Percentiles rank a stretch among this genome's conserved stretches.
These are phyloP conservation scores for Dasypus novemcinctus DNA, from an alignment of 2,113 vertebrate genomes.

Conservation along the genomic window DNA sequence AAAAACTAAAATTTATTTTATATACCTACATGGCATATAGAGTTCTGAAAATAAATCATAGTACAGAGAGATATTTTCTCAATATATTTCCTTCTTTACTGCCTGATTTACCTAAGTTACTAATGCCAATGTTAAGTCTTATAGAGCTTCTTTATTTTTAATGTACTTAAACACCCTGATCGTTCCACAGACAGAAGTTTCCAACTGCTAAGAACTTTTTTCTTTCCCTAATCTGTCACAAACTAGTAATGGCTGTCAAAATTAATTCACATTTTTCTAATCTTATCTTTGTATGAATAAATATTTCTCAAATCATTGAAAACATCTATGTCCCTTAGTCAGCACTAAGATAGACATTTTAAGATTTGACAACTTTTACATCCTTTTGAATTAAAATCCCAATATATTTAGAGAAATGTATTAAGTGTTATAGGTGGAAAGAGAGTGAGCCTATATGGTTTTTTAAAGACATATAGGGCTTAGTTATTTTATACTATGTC, in stretches of 20 bases:
- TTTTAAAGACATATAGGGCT: neutral
- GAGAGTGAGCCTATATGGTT: neutral
- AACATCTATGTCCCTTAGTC: neutral
- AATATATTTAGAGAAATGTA: neutral
- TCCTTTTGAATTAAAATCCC: neutral
- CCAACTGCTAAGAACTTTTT: neutral
- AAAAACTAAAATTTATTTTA: neutral
- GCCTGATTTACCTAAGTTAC: neutral
- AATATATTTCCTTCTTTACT: neutral
- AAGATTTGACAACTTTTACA: neutral
- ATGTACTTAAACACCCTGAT: neutral
- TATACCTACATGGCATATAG: neutral
- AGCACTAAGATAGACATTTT: conserved; percentile 7
- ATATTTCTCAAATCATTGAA: neutral
- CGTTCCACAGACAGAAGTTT: neutral
- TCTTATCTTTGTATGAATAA: neutral
- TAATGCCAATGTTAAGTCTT: neutral
- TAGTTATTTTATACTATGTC: neutral
- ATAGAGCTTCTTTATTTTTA: neutral
- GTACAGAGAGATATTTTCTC: neutral
- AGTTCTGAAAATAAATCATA: neutral
- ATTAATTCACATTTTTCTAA: neutral
- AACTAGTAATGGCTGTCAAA: neutral
- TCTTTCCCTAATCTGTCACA: neutral
- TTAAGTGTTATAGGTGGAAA: neutral